Evolutionary conservation across 2,113 vertebrate species (phyloP), one percentile per base, ranked within the genome.

Genomic region (Penelope pileata): DNA sequence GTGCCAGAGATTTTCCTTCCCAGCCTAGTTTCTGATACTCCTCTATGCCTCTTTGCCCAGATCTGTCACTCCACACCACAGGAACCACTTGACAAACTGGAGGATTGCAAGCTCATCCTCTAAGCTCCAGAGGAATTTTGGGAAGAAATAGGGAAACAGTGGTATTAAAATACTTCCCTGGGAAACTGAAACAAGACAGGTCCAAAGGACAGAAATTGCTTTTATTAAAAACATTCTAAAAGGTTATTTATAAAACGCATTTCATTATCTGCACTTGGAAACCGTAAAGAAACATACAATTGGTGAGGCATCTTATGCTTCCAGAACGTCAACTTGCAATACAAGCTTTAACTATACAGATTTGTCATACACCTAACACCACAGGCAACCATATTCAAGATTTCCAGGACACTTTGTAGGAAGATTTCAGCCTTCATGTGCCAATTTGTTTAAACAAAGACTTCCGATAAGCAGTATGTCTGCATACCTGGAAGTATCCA

Each of bases 211-310:
- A 90, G 74, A 83, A 96, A 83, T 7, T 30, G 36, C 27, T 91
- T 97, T 97, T 96, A 97, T 95, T 88, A 70, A 78, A 95, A 96
- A 91, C 58, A 62, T 94, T 93, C 69, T 91, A 92, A 97, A 97
- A 84, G 54, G 17, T 50, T 86, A 72, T 81, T 94, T 95, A 91
- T 92, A 92, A 96, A 95, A 94, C 53, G 51, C 43, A 73, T 62
- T 77, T 91, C 7, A 72, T 63, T 47, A 32, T 86, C 68, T 74
- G 78, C 74, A 83, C 21, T 72, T 75, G 29, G 80, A 86, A 87
- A 63, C 24, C 62, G 58, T 64, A 86, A 16, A 48, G 34, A 29
- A 86, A 85, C 7, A 32, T 18, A 82, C 2, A 66, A 24, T 9
- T 24, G 32, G 21, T 74, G 48, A 92, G n/a, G 62, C 81, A 58